A percentile compares a stretch with the other conserved stretches of the same genome.
Evolutionary conservation across 1,140 invertebrate genomes (phyloP).

Genomic region (Maconellicoccus hirsutus): DNA sequence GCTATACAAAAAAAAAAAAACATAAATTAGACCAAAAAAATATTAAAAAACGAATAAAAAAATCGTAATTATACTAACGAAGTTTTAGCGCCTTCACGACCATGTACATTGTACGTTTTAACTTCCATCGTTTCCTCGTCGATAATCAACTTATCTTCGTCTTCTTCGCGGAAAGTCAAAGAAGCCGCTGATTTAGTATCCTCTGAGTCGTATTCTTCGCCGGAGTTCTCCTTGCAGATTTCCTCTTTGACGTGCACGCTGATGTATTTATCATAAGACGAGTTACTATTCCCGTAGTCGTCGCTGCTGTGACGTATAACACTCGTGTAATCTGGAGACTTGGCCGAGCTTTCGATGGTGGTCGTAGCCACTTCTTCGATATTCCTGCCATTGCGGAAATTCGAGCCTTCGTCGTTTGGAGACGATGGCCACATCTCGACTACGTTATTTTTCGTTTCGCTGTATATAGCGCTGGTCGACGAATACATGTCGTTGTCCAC

Average conservation of each 20-base stretch:
- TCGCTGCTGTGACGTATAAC: constrained; percentile 5
- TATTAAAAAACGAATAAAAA: background rate
- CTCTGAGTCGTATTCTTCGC: background rate
- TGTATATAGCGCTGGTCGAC: background rate
- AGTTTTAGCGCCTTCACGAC: background rate
- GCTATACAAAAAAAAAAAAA: background rate
- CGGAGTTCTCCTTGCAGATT: background rate
- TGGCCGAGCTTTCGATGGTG: background rate
- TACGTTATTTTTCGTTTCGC: background rate
- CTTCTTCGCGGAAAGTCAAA: constrained; percentile 12
- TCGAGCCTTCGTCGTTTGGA: background rate
- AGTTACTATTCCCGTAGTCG: constrained; percentile 1
- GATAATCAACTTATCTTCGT: constrained; percentile 10
- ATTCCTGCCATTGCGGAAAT: background rate
- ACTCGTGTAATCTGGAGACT: background rate
- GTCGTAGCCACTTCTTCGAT: background rate
- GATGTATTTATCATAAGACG: constrained; percentile 14
- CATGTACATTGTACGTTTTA: background rate
- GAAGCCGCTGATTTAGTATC: constrained; percentile 10
- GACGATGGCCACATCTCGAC: constrained; percentile 14
- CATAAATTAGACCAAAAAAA: background rate
- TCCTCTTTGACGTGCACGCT: constrained; percentile 15
- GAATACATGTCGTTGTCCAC: constrained; percentile 16
- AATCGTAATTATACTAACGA: background rate
- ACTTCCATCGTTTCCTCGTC: constrained; percentile 13